Evolutionary conservation across 2,888 invertebrate genomes (phyloP).

Genomic region (Tenthredo notha): DNA sequence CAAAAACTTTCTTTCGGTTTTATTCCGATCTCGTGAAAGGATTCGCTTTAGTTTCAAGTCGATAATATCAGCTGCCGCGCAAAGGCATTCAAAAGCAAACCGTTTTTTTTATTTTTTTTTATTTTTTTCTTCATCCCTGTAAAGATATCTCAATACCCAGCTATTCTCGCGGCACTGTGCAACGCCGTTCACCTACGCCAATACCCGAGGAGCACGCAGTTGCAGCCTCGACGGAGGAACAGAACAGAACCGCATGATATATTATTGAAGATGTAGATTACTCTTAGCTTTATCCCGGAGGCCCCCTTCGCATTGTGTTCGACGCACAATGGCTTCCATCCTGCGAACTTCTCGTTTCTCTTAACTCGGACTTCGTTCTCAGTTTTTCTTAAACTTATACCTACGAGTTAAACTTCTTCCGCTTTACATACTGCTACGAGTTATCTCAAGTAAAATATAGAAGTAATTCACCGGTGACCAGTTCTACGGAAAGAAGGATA

Average conservation of each 20-base stretch:
- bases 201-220: background rate
- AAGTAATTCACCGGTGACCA: background rate
- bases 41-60: background rate
- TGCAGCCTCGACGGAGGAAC: conserved; percentile 59
- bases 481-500: background rate
- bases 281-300: conserved; percentile 66
- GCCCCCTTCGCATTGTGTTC: conserved; percentile 73
- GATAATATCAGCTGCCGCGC: background rate
- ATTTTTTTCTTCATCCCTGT: conserved; percentile 56
- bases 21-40: background rate
- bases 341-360: conserved; percentile 52
- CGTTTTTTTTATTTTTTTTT: conserved; percentile 27
- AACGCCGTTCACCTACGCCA: background rate
- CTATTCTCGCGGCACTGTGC: background rate
- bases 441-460: background rate
- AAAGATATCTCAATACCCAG: conserved; percentile 63
- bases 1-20: background rate
- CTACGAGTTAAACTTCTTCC: background rate
- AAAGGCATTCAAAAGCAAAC: conserved; percentile 3
- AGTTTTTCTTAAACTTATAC: background rate
- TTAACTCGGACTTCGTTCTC: background rate
- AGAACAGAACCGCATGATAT: conserved; percentile 66
- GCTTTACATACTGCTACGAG: background rate
- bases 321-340: conserved; percentile 69
- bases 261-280: conserved; percentile 75